Percentiles rank a stretch among this genome's conserved stretches.
Conservation (phyloP, 2,797 vertebrate species). For the Salmo trutta region DNA sequence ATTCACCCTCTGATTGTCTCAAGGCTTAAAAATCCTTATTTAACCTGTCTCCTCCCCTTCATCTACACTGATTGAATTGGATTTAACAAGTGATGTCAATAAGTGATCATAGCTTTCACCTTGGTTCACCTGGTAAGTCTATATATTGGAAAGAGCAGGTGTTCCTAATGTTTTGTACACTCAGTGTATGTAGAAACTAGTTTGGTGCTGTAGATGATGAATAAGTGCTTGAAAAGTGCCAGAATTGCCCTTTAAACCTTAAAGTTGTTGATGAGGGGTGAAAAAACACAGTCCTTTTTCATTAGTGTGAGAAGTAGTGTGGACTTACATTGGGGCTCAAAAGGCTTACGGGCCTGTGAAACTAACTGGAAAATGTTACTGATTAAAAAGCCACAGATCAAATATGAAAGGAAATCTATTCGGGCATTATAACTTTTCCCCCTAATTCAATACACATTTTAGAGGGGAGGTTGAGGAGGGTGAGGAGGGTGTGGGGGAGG, state of each 20-base stretch:
- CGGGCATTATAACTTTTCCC: background rate
- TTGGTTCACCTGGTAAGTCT: too few relatives aligned
- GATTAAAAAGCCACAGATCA: conserved; percentile 13
- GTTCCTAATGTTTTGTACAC: too few relatives aligned
- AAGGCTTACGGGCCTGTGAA: background rate
- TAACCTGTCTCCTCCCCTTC: too few relatives aligned
- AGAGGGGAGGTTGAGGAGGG: background rate
- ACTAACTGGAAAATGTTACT: conserved; percentile 1
- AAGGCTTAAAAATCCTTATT: too few relatives aligned
- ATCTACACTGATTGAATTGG: too few relatives aligned
- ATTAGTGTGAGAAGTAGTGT: background rate
- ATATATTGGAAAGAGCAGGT: too few relatives aligned
- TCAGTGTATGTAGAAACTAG: too few relatives aligned
- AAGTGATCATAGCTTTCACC: too few relatives aligned
- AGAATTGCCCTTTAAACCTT: background rate
- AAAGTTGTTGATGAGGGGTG: background rate
- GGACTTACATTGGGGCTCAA: background rate
- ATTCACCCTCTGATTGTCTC: too few relatives aligned
- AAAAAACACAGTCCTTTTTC: background rate
- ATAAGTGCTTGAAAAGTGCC: too few relatives aligned
- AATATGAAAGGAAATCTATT: conserved; percentile 16
- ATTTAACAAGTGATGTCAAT: too few relatives aligned
- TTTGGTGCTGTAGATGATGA: too few relatives aligned
- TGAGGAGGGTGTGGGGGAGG: background rate
- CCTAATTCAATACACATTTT: conserved; percentile 4